phyloP scores from a whole-genome alignment of 2,113 vertebrate species.

The Erinaceus europaeus region DNA sequence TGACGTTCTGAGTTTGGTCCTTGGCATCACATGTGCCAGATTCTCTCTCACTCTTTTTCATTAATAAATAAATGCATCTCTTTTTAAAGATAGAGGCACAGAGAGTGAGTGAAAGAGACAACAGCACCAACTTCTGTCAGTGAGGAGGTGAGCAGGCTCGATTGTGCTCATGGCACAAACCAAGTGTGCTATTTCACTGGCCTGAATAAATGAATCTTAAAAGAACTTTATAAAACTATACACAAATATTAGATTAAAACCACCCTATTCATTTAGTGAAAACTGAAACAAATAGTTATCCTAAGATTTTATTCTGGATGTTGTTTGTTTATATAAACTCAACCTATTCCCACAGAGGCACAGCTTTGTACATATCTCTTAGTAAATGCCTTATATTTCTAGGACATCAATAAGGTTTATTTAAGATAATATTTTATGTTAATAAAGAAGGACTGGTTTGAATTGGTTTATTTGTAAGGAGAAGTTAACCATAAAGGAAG shows the following conservation, averaged over 20 bases:
- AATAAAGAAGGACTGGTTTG: slow-evolving; percentile 24
- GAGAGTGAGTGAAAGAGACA: too few species aligned
- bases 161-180: too few species aligned
- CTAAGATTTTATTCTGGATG: slow-evolving; percentile 27
- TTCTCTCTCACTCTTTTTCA: too few species aligned
- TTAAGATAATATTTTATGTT: slow-evolving; percentile 46
- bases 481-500: neutral
- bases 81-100: too few species aligned
- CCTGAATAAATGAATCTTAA: too few species aligned
- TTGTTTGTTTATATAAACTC: slow-evolving; percentile 12
- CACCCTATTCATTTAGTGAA: slow-evolving; percentile 37
- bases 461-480: slow-evolving; percentile 34
- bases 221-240: too few species aligned
- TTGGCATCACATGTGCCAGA: too few species aligned
- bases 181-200: too few species aligned
- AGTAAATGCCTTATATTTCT: slow-evolving; percentile 51
- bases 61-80: too few species aligned
- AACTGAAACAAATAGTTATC: slow-evolving; percentile 28
- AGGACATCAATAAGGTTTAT: slow-evolving; percentile 37
- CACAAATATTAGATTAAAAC: slow-evolving; percentile 20
- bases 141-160: too few species aligned
- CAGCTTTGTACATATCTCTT: slow-evolving; percentile 40
- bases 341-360: slow-evolving; percentile 31
- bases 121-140: too few species aligned
- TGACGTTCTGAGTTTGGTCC: too few species aligned